Evolutionary conservation across 2,888 invertebrate species (phyloP), one percentile per base, ranked within the genome.

Genomic region (Xanthorhoe spadicearia): DNA sequence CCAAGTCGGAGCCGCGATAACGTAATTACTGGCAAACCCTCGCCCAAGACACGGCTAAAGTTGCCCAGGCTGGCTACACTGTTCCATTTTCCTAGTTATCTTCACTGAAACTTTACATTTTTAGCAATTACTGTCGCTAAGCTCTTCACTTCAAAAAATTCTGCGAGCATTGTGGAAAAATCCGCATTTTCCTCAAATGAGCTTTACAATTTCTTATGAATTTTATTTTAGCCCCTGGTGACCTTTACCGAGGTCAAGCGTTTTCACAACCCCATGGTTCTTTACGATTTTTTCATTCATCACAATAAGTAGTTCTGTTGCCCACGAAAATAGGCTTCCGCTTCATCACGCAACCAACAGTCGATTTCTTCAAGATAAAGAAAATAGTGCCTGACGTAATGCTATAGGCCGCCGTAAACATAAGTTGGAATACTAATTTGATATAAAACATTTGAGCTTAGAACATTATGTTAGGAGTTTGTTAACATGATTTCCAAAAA

Each of bases 21-120:
- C 85, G 84, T 83, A 88, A 90, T 90, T 88, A 89, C 82, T 77
- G 76, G 71, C 71, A 71, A 74, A 77, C 79, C 82, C 82, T 80
- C 83, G 73, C 81, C 84, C 83, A 77, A 74, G 76, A 75, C 77
- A 66, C 74, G 74, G 76, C 75, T 71, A 70, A 73, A 80, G 73
- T 78, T 71, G 72, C 70, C 82, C 81, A 79, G 66, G 66, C 71
- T 68, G 69, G 69, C 72, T 73, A 72, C 70, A 68, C 69, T 70
- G 63, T 64, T 70, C 69, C 69, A 73, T 69, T 71, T 70, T 66
- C 71, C 64, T 70, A 73, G 67, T 71, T 73, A 74, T 72, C 72
- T 70, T 60, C 57, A 35, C 64, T 66, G 70, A 48, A 71, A 68
- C 66, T 69, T 73, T 66, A 62, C 61, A 59, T 69, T 68, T 68